Base-by-base conservation (phyloP, 1,140 invertebrate genomes). In the Rhyacophila brunnea region DNA sequence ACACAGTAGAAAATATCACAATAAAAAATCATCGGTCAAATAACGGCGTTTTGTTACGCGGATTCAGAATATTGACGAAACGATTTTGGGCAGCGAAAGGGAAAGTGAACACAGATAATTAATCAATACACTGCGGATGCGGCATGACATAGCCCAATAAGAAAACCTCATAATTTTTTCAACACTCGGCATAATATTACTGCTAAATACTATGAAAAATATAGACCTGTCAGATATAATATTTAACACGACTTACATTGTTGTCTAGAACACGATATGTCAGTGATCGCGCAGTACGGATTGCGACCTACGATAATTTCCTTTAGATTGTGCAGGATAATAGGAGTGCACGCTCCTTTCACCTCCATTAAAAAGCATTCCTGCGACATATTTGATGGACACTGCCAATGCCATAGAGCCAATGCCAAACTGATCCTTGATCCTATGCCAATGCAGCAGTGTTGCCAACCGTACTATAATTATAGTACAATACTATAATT, bases 181-280 rank as follows among this genome's bases (percentile, higher is more conserved):
- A 11, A 40, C 11, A 40, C 5, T 5, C 3, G 3, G 11, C 38
- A n/a, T 40, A 40, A 40, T 5, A 40, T 11, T 5, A 15, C 15
- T n/a, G 38, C 3, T 40, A n/a, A 11, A 40, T 6, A 40, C 23
- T n/a, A n/a, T n/a, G n/a, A n/a, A 28, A 40, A 40, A 5, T 4
- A 40, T 13, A 6, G 15, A 13, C 11, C 11, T 13, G n/a, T n/a
- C n/a, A n/a, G n/a, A n/a, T 13, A 11, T 13, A 40, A 40, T 6
- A 40, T 4, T 40, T 40, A 13, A 11, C 11, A 6, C 65, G 15
- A 69, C 77, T 77, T 75, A 87, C 87, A 71, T 81, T 93, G 91
- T n/a, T 84, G 78, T 64, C 87, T 84, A 4, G 90, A 92, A 64
- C 90, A 89, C 19, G 81, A 78, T 9, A 79, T 71, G 70, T 92